phyloP scores from a whole-genome alignment of 2,113 vertebrate species.

The Ploceus nigricollis region DNA sequence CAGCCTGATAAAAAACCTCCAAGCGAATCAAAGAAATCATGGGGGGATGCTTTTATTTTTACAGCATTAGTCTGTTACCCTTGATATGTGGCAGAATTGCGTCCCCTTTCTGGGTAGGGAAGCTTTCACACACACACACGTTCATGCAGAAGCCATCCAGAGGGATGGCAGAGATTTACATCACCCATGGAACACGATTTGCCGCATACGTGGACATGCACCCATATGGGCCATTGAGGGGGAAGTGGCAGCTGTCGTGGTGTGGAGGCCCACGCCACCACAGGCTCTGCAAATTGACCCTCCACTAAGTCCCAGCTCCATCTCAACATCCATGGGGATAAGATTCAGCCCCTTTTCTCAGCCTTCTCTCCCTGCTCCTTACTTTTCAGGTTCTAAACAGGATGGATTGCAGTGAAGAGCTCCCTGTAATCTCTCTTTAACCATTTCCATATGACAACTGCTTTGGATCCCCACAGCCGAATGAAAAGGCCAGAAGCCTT shows the following conservation, averaged over 20 bases:
- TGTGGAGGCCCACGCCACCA: background rate
- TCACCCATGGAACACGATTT: background rate
- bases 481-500: constrained; percentile 63
- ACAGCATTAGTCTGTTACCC: background rate
- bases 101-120: background rate
- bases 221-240: background rate
- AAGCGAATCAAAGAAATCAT: background rate
- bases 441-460: constrained; percentile 85
- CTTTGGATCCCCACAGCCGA: constrained; percentile 72
- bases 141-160: background rate
- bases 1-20: background rate
- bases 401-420: constrained; percentile 80
- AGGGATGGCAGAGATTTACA: background rate
- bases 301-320: background rate
- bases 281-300: background rate
- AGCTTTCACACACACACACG: background rate
- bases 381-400: constrained; percentile 61
- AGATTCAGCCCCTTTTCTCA: background rate
- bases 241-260: background rate
- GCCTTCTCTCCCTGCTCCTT: background rate
- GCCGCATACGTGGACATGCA: background rate
- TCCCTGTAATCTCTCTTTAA: constrained; percentile 77
- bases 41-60: background rate
- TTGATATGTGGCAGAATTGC: background rate
- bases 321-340: background rate